Conservation (phyloP, 2,888 invertebrate species). For the Brenthis daphne region DNA sequence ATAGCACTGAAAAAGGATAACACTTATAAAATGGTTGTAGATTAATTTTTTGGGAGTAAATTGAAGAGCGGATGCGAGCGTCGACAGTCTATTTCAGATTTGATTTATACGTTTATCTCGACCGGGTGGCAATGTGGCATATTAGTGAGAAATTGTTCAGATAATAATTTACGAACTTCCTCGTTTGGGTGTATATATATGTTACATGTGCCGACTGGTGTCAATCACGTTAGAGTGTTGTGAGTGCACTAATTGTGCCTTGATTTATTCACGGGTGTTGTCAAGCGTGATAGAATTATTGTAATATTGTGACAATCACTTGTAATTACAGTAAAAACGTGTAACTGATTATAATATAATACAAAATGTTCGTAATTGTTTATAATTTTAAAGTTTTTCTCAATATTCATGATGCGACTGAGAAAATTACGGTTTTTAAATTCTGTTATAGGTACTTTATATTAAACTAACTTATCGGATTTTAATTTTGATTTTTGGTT, state of each 20-base stretch:
- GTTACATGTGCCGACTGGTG: slow-evolving; percentile 46
- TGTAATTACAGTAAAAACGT: slow-evolving; percentile 9
- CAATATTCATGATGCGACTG: too few relatives aligned
- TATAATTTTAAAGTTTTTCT: background rate
- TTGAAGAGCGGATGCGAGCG: slow-evolving; percentile 70
- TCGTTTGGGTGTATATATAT: slow-evolving; percentile 47
- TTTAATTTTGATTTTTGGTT: too few relatives aligned
- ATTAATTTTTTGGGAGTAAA: slow-evolving; percentile 60
- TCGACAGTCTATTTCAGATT: slow-evolving; percentile 71
- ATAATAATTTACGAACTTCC: slow-evolving; percentile 65
- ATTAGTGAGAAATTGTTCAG: slow-evolving; percentile 66
- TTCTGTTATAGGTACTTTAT: too few relatives aligned
- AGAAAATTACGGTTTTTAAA: too few relatives aligned
- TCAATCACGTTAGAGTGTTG: slow-evolving; percentile 48
- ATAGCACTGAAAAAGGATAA: slow-evolving; percentile 49
- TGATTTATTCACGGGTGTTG: slow-evolving; percentile 24
- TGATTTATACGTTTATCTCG: slow-evolving; percentile 66
- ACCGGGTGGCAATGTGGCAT: slow-evolving; percentile 67
- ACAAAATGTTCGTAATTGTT: background rate
- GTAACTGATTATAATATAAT: slow-evolving; percentile 1
- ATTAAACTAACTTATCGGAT: too few relatives aligned
- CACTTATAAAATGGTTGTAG: slow-evolving; percentile 58
- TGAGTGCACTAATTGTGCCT: slow-evolving; percentile 45
- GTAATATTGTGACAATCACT: slow-evolving; percentile 14
- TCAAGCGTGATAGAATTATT: slow-evolving; percentile 16